A percentile compares a stretch with the other conserved stretches of the same genome.
Evolutionary conservation across 2,113 vertebrate genomes (phyloP).

Genomic region (Centrocercus urophasianus): DNA sequence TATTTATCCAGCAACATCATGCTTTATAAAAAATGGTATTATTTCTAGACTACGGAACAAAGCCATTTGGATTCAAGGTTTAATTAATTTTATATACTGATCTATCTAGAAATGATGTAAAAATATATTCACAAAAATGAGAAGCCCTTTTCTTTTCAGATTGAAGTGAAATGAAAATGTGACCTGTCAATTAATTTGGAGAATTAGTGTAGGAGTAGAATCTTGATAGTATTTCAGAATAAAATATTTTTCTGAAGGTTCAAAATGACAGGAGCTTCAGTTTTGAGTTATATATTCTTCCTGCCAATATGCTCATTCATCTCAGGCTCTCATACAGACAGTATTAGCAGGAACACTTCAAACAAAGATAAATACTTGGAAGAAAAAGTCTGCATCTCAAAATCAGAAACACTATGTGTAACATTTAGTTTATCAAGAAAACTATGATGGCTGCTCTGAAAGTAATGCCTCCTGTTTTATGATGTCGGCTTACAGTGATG

Average conservation of each 20-base stretch:
- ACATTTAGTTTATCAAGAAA: conserved; percentile 38
- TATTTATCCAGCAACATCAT: background rate
- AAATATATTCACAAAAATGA: background rate
- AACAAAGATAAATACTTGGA: conserved; percentile 47
- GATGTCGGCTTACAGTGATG: too few species aligned
- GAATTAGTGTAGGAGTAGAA: background rate
- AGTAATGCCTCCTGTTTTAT: too few species aligned
- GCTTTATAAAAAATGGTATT: background rate
- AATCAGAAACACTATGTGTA: conserved; percentile 30
- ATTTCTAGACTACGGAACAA: background rate
- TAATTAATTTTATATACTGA: background rate
- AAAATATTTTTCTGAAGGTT: conserved; percentile 45
- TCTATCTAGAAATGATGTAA: background rate
- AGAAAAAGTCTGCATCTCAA: background rate
- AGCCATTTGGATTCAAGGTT: background rate
- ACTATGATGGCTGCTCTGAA: background rate
- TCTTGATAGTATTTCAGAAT: conserved; percentile 18
- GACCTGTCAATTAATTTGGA: background rate
- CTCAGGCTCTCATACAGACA: background rate
- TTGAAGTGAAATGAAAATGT: background rate
- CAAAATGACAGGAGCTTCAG: conserved; percentile 3
- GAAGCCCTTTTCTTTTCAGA: background rate
- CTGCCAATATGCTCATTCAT: conserved; percentile 19
- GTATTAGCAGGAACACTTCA: conserved; percentile 26
- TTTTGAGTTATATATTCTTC: conserved; percentile 13